A percentile compares a stretch with the other conserved stretches of the same genome.
These are phyloP conservation scores for Amphiprion ocellaris DNA, from an alignment of 2,113 vertebrate genomes.

Conservation along the genomic window DNA sequence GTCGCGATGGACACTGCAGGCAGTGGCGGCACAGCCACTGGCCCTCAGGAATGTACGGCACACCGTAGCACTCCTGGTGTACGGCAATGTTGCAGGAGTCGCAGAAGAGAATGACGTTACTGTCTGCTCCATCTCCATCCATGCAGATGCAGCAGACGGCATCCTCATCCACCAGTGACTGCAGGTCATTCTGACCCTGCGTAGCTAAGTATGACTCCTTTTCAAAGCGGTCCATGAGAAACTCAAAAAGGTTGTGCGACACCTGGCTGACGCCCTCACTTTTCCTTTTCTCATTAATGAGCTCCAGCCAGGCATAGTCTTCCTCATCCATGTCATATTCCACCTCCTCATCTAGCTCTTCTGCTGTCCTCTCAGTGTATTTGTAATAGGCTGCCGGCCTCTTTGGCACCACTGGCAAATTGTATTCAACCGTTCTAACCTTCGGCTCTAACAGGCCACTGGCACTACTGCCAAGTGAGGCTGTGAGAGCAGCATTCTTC, in stretches of 20 bases:
- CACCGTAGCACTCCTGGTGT: slow-evolving; percentile 99
- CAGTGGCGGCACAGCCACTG: slow-evolving; percentile 98
- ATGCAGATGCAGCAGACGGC: slow-evolving; percentile 99
- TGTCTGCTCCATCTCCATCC: slow-evolving; percentile 98
- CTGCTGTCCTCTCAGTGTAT: slow-evolving; percentile 91
- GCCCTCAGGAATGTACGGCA: slow-evolving; percentile 97
- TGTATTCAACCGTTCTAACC: slow-evolving; percentile 94
- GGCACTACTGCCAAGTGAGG: slow-evolving; percentile 77
- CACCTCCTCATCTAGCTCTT: slow-evolving; percentile 97
- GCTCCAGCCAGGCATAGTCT: slow-evolving; percentile 97
- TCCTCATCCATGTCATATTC: slow-evolving; percentile 99
- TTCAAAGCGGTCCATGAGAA: slow-evolving; percentile 98
- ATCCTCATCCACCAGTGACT: slow-evolving; percentile 95
- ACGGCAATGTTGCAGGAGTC: slow-evolving; percentile 98
- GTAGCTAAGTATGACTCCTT: slow-evolving; percentile 94
- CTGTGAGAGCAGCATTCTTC: slow-evolving; percentile 87
- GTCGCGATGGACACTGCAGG: slow-evolving; percentile 90
- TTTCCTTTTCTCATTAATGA: slow-evolving; percentile 94
- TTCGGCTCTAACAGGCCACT: slow-evolving; percentile 89
- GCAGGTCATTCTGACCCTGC: slow-evolving; percentile 90
- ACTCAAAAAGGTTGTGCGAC: slow-evolving; percentile 96
- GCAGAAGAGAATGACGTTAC: slow-evolving; percentile 98
- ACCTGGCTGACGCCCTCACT: slow-evolving; percentile 93
- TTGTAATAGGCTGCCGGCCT: slow-evolving; percentile 90
- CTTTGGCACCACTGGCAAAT: slow-evolving; percentile 92